Evolutionary conservation across 1,140 invertebrate genomes (phyloP).

Genomic region (Plectrocnemia conspersa): DNA sequence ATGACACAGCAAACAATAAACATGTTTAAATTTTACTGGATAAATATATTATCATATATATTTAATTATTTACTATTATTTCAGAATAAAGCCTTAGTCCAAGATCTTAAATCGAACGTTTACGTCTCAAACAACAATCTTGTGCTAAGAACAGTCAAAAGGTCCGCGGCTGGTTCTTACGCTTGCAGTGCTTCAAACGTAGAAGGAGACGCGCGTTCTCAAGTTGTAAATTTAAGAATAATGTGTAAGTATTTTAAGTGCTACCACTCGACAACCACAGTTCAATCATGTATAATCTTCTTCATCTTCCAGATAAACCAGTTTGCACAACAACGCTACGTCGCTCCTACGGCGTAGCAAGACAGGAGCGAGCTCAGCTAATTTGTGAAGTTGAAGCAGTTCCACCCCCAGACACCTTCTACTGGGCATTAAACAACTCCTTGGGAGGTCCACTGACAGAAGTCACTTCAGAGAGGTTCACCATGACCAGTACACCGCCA

Average conservation of each 20-base stretch:
- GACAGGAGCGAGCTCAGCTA: slow-evolving; percentile 74
- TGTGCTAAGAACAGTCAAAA: slow-evolving; percentile 69
- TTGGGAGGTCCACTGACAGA: slow-evolving; percentile 63
- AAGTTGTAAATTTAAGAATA: slow-evolving; percentile 71
- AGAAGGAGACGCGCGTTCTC: slow-evolving; percentile 78
- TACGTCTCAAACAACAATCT: slow-evolving; percentile 76
- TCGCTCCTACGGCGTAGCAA: slow-evolving; percentile 76
- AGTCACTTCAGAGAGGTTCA: slow-evolving; percentile 51
- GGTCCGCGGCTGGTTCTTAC: slow-evolving; percentile 75
- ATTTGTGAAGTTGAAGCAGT: slow-evolving; percentile 82
- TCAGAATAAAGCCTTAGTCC: slow-evolving; percentile 75
- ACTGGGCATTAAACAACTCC: slow-evolving; percentile 88
- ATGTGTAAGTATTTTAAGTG: slow-evolving; percentile 70
- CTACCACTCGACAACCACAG: neutral
- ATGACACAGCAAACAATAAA: too few relatives aligned
- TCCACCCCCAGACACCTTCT: slow-evolving; percentile 75
- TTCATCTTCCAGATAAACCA: slow-evolving; percentile 66
- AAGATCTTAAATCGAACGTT: slow-evolving; percentile 75
- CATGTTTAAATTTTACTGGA: slow-evolving; percentile 25
- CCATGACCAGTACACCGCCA: slow-evolving; percentile 55
- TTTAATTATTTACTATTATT: too few relatives aligned
- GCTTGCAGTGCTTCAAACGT: slow-evolving; percentile 81
- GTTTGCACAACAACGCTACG: slow-evolving; percentile 75
- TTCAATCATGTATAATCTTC: neutral
- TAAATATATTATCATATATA: slow-evolving; percentile 29